These are phyloP conservation scores for Clarias macrocephalus DNA, from an alignment of 2,113 vertebrate genomes.

Conservation along the genomic window DNA sequence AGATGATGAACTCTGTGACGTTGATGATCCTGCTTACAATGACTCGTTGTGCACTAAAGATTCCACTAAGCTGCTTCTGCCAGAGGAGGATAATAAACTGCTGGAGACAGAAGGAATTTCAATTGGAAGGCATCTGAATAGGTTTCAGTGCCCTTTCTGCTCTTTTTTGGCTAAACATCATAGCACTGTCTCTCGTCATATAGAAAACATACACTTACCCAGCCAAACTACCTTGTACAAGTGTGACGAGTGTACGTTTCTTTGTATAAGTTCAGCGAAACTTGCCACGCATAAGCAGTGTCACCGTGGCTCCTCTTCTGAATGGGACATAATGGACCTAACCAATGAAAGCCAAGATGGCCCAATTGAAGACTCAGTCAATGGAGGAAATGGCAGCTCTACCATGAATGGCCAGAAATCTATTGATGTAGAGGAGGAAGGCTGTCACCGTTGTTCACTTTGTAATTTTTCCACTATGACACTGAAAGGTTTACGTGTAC, in stretches of 20 bases:
- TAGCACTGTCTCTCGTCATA: constrained; percentile 94
- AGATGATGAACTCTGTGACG: constrained; percentile 88
- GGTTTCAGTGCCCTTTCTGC: constrained; percentile 97
- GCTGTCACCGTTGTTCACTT: constrained; percentile 93
- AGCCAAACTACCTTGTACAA: constrained; percentile 95
- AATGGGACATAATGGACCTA: constrained; percentile 87
- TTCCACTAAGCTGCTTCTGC: constrained; percentile 87
- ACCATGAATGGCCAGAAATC: constrained; percentile 86
- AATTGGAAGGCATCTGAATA: constrained; percentile 92
- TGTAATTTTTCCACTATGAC: constrained; percentile 95
- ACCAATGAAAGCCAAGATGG: constrained; percentile 82
- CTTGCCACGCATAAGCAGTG: constrained; percentile 91
- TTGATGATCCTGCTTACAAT: constrained; percentile 87
- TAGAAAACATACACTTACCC: constrained; percentile 95
- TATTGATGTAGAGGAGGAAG: constrained; percentile 75
- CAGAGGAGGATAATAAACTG: constrained; percentile 91
- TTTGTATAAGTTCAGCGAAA: constrained; percentile 93
- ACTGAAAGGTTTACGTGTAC: constrained; percentile 94
- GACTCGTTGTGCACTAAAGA: constrained; percentile 81
- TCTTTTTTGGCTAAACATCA: constrained; percentile 96
- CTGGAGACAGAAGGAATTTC: constrained; percentile 96
- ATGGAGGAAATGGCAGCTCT: constrained; percentile 74
- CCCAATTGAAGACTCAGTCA: constrained; percentile 77
- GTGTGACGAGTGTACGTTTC: constrained; percentile 94
- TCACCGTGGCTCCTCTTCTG: constrained; percentile 79